Evolutionary conservation across 2,888 invertebrate genomes (phyloP), one percentile per base, ranked within the genome.

Genomic region (Furcula furcula): DNA sequence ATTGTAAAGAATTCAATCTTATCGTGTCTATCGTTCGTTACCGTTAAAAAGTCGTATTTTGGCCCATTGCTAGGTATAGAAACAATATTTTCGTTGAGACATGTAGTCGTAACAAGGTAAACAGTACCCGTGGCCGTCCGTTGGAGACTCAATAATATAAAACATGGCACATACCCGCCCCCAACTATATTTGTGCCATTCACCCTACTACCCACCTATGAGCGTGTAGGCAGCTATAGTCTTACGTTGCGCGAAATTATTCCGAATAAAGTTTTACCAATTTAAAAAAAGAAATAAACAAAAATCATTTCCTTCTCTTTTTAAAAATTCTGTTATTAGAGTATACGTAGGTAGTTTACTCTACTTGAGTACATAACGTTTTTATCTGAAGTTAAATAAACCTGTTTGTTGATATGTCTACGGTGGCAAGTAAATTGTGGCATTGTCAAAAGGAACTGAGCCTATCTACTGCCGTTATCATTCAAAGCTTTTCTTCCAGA

Each of bases 111-210:
- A 80, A 81, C 80, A 86, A 78, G 80, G 82, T 76, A 77, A 76
- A 65, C 65, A 46, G 56, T 51, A 52, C 43, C 46, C 40, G 51
- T 46, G 47, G 57, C 52, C 61, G 64, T 59, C 69, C 59, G 65
- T 58, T 65, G 67, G 65, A 63, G 65, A 76, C 71, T 81, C 81
- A 86, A 85, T 86, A 86, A 85, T 85, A 85, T 83, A 84, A 84
- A 85, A 83, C 80, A 82, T 75, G 73, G 62, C 65, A 64, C 69
- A 65, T 70, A 76, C 45, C 38, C 42, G 48, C 27, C 74, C 67
- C 73, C 70, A 65, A 64, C 66, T 72, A 65, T 71, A 67, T 74
- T 65, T 70, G 70, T 57, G 50, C 41, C 73, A 46, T 52, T 70
- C 66, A 51, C 66, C 70, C 70, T 64, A 58, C 65, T 40, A 54